Percentiles rank a stretch among this genome's conserved stretches.
Conservation (phyloP, 1,140 invertebrate genomes). For the Cheumatopsyche charites region DNA sequence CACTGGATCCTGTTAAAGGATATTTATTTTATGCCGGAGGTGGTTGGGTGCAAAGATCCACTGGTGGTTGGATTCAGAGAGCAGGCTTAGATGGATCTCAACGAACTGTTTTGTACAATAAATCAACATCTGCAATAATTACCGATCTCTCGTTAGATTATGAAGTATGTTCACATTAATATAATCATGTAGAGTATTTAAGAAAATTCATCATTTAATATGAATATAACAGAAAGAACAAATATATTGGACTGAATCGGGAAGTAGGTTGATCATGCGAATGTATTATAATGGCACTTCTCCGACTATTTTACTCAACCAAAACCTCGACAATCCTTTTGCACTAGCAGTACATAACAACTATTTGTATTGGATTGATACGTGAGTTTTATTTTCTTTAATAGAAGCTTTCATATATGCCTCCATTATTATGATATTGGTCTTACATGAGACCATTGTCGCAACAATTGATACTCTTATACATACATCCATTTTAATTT, state of each 20-base stretch:
- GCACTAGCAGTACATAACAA: conserved; percentile 76
- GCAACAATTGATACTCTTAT: conserved; percentile 21
- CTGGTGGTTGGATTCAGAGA: conserved; percentile 62
- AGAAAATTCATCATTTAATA: not conserved
- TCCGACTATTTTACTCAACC: conserved; percentile 69
- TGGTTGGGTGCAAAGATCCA: conserved; percentile 63
- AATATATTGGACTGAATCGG: conserved; percentile 92
- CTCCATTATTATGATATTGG: not conserved
- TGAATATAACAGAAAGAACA: conserved; percentile 46
- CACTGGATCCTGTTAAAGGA: conserved; percentile 69
- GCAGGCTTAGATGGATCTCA: conserved; percentile 66
- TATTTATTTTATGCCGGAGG: conserved; percentile 70
- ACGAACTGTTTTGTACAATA: conserved; percentile 61
- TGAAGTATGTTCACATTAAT: conserved; percentile 51
- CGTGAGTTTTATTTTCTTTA: conserved; percentile 51
- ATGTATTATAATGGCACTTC: conserved; percentile 75
- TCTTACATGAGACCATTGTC: not conserved
- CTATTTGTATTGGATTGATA: conserved; percentile 89
- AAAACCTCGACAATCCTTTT: conserved; percentile 64
- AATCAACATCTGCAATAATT: conserved; percentile 52
- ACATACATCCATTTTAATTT: conserved; percentile 30
- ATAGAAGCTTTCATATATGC: conserved; percentile 12
- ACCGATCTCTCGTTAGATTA: conserved; percentile 68
- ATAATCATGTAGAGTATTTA: not conserved
- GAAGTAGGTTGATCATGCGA: conserved; percentile 84